Evolutionary conservation across 2,797 vertebrate genomes (phyloP).

Genomic region (Prunella strophiata): DNA sequence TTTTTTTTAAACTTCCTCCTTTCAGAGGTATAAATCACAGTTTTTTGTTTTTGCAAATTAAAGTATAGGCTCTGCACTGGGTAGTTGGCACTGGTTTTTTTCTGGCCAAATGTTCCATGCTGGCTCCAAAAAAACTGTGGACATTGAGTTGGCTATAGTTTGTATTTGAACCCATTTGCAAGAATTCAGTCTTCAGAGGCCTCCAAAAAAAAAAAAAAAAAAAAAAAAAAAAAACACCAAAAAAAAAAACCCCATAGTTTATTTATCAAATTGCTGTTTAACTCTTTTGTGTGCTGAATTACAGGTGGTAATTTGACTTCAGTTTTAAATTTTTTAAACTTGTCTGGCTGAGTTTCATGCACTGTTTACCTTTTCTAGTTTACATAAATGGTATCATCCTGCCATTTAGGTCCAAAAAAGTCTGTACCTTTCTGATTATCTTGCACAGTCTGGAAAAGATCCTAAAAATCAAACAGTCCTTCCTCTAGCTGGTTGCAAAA

Average conservation of each 20-base stretch:
- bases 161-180: constrained; percentile 10
- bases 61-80: constrained; percentile 61
- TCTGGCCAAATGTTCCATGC: constrained; percentile 36
- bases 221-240: too few species aligned
- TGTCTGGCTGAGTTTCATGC: background rate
- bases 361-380: background rate
- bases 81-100: background rate
- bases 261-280: constrained; percentile 27
- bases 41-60: constrained; percentile 70
- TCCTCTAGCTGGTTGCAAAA: background rate
- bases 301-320: background rate
- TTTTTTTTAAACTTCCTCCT: constrained; percentile 39
- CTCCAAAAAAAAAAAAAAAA: background rate
- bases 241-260: background rate
- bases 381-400: background rate
- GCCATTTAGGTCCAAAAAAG: background rate
- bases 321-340: background rate
- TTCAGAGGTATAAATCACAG: constrained; percentile 78
- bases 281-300: background rate
- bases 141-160: constrained; percentile 26
- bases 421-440: background rate
- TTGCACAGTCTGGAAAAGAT: background rate
- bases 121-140: constrained; percentile 66
- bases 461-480: background rate
- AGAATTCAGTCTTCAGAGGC: constrained; percentile 9